Percentiles rank a stretch among this genome's conserved stretches.
Evolutionary conservation across 2,888 invertebrate species (phyloP).

Genomic region (Yponomeuta cagnagella): DNA sequence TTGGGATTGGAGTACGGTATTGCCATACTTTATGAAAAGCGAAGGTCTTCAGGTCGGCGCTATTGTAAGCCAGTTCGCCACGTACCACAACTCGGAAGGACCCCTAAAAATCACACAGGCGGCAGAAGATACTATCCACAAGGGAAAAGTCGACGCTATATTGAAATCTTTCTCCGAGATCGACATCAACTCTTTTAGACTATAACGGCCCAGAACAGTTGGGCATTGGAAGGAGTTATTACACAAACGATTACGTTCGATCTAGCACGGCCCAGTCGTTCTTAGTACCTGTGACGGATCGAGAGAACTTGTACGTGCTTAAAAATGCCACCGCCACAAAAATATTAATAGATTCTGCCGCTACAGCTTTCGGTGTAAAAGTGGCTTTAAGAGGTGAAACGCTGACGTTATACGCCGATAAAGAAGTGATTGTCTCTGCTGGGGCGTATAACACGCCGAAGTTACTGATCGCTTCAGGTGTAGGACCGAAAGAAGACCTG

Average conservation of each 20-base stretch:
- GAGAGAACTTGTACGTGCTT: conserved; percentile 14
- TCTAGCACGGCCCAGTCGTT: conserved; percentile 12
- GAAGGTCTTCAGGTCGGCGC: background rate
- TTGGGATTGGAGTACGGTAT: background rate
- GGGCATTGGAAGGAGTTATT: conserved; percentile 7
- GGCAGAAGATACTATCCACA: background rate
- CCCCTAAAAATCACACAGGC: conserved; percentile 17
- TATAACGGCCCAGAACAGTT: conserved; percentile 16
- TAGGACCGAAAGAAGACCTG: conserved; percentile 17
- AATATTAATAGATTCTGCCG: conserved; percentile 6
- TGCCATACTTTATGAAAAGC: conserved; percentile 9
- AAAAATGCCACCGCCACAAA: conserved; percentile 15
- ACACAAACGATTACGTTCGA: background rate
- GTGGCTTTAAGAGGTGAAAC: background rate
- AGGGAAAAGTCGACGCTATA: background rate
- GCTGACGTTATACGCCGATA: conserved; percentile 14
- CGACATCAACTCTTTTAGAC: background rate
- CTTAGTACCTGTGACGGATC: conserved; percentile 19
- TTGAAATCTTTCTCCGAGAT: background rate
- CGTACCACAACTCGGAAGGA: conserved; percentile 5
- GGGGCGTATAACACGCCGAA: conserved; percentile 18
- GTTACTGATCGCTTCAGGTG: conserved; percentile 19
- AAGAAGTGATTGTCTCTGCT: conserved; percentile 18
- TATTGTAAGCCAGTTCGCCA: too few species aligned
- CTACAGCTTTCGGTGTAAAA: conserved; percentile 16